Percentiles rank a stretch among this genome's conserved stretches.
Conservation (phyloP, 2,888 invertebrate genomes). For the Sisyra terminalis region DNA sequence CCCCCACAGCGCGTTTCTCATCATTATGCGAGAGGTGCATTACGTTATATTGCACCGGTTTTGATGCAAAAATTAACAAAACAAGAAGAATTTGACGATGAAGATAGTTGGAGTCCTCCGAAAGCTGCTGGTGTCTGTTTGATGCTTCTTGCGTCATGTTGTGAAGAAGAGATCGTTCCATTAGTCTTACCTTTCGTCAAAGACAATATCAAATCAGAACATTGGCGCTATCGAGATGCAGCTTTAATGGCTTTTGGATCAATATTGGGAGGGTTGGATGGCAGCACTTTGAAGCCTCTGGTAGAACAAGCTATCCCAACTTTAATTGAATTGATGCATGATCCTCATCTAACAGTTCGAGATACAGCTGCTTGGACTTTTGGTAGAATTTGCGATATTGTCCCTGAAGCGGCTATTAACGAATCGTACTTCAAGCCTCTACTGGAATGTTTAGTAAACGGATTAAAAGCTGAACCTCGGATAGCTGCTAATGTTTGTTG, state of each 20-base stretch:
- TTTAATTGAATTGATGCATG: constrained; percentile 87
- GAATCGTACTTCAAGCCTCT: constrained; percentile 67
- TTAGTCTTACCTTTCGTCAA: constrained; percentile 93
- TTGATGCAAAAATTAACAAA: constrained; percentile 87
- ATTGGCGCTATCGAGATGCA: constrained; percentile 93
- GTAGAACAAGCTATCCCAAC: constrained; percentile 96
- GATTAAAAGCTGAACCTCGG: constrained; percentile 82
- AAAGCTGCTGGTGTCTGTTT: constrained; percentile 98
- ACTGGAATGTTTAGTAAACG: constrained; percentile 65
- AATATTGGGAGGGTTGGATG: constrained; percentile 73
- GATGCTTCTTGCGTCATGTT: constrained; percentile 93
- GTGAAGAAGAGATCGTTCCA: constrained; percentile 93
- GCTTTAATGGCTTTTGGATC: constrained; percentile 54
- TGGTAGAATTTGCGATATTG: constrained; percentile 92
- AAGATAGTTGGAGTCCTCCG: constrained; percentile 98
- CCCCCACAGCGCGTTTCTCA: constrained; percentile 84
- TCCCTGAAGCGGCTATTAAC: constrained; percentile 88
- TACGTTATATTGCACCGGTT: constrained; percentile 88
- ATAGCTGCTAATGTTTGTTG: constrained; percentile 99
- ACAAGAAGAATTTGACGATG: constrained; percentile 94
- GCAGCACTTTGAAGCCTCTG: constrained; percentile 71
- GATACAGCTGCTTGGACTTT: constrained; percentile 99
- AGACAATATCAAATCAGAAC: constrained; percentile 78
- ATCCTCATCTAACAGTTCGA: constrained; percentile 81
- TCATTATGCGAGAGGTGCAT: constrained; percentile 96